These are phyloP conservation scores for Drosophila watanabei DNA, from an alignment of 1,140 invertebrate species.

Conservation along the genomic window DNA sequence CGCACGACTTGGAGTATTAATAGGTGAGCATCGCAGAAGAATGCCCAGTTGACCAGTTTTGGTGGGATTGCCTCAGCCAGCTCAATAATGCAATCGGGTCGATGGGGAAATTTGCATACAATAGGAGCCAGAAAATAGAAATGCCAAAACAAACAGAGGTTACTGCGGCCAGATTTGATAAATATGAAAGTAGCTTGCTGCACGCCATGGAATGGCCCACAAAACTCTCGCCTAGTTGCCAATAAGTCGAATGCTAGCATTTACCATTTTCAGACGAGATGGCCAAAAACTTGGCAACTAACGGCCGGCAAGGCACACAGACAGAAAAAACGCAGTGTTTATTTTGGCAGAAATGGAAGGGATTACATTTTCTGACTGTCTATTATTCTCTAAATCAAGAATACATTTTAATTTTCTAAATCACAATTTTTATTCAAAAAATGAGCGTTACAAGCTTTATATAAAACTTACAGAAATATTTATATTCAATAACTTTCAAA, in stretches of 20 bases:
- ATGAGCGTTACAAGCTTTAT: no score
- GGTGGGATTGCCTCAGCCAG: not conserved
- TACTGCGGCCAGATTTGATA: conserved; percentile 48
- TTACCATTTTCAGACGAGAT: conserved; percentile 63
- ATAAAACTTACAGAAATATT: no score
- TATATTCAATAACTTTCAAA: no score
- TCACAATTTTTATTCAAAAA: no score
- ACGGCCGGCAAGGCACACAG: conserved; percentile 27
- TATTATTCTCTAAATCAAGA: not conserved
- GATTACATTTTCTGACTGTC: not conserved
- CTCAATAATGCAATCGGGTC: conserved; percentile 8
- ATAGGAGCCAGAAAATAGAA: conserved; percentile 26
- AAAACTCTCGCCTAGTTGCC: conserved; percentile 53
- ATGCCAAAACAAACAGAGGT: conserved; percentile 23
- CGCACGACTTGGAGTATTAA: conserved; percentile 13
- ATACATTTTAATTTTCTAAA: not conserved
- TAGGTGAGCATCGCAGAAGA: conserved; percentile 4
- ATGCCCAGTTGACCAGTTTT: conserved; percentile 5
- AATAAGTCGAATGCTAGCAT: conserved; percentile 64
- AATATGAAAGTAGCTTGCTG: conserved; percentile 61
- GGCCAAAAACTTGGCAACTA: conserved; percentile 62
- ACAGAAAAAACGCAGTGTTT: not conserved
- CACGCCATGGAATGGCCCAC: conserved; percentile 22
- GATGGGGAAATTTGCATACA: conserved; percentile 47
- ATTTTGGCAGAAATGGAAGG: not conserved